A percentile compares a stretch with the other conserved stretches of the same genome.
Conservation (phyloP, 2,888 invertebrate genomes). For the Lasius fuliginosus region DNA sequence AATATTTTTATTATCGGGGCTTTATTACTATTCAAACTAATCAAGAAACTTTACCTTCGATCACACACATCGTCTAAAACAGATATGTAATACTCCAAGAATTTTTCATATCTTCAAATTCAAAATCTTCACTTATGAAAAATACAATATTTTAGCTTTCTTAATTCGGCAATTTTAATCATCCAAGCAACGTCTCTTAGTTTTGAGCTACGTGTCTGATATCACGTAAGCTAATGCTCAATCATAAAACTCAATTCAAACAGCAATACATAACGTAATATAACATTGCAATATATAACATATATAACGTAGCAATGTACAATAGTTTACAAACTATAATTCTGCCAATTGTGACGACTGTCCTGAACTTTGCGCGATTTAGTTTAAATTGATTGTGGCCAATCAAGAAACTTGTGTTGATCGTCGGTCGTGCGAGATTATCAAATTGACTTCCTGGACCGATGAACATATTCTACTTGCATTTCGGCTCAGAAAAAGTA, state of each 20-base stretch:
- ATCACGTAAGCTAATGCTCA: neutral
- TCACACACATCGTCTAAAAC: neutral
- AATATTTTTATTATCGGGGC: neutral
- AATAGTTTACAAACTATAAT: slow-evolving; percentile 18
- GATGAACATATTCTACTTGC: neutral
- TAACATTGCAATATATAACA: neutral
- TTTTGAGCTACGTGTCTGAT: neutral
- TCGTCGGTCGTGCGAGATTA: slow-evolving; percentile 25
- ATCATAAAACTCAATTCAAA: neutral
- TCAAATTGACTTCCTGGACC: neutral
- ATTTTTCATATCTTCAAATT: neutral
- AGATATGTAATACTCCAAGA: neutral
- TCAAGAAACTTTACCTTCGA: neutral
- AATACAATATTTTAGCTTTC: neutral
- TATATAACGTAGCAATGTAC: neutral
- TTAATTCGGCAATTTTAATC: neutral
- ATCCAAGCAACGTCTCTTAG: neutral
- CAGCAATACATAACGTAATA: neutral
- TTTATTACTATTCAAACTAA: neutral
- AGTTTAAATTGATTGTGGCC: slow-evolving; percentile 28
- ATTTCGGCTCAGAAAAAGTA: neutral
- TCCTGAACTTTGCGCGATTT: slow-evolving; percentile 19
- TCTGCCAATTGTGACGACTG: slow-evolving; percentile 26
- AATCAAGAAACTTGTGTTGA: slow-evolving; percentile 35
- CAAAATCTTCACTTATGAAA: neutral